phyloP scores from a whole-genome alignment of 2,113 vertebrate species.

The Formicarius rufipectus region DNA sequence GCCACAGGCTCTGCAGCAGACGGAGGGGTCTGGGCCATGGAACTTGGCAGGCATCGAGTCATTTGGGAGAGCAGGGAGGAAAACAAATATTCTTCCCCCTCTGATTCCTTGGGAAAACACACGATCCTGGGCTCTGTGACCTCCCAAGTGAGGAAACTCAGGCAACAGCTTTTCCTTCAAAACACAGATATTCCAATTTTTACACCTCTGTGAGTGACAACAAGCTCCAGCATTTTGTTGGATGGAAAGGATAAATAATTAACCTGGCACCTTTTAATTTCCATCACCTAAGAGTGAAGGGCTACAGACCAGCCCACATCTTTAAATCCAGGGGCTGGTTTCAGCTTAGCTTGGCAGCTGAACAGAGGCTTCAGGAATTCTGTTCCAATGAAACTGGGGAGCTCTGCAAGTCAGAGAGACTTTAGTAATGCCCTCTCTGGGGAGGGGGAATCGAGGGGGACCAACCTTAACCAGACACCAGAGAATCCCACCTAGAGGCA shows the following conservation, averaged over 20 bases:
- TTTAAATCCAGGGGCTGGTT: conserved; percentile 23
- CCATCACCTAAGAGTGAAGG: background rate
- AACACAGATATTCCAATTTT: background rate
- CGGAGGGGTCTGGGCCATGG: conserved; percentile 55
- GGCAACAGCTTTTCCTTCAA: background rate
- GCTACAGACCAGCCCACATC: background rate
- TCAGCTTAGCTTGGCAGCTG: conserved; percentile 46
- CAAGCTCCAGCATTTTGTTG: background rate
- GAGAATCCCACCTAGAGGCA: background rate
- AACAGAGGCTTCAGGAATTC: conserved; percentile 36
- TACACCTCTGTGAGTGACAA: background rate
- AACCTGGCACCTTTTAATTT: background rate
- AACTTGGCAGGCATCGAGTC: background rate
- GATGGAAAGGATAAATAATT: background rate
- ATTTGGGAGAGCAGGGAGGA: conserved; percentile 2
- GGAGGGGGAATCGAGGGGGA: background rate
- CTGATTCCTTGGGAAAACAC: conserved; percentile 4
- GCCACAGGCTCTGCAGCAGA: conserved; percentile 41
- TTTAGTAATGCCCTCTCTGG: background rate
- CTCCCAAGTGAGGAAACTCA: background rate
- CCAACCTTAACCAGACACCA: background rate
- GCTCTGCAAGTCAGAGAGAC: background rate
- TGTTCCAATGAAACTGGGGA: conserved; percentile 6
- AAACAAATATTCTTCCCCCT: conserved; percentile 35
- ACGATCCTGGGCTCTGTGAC: background rate